Evolutionary conservation across 2,888 invertebrate species (phyloP), one percentile per base, ranked within the genome.

Genomic region (Ramazzottius varieornatus): DNA sequence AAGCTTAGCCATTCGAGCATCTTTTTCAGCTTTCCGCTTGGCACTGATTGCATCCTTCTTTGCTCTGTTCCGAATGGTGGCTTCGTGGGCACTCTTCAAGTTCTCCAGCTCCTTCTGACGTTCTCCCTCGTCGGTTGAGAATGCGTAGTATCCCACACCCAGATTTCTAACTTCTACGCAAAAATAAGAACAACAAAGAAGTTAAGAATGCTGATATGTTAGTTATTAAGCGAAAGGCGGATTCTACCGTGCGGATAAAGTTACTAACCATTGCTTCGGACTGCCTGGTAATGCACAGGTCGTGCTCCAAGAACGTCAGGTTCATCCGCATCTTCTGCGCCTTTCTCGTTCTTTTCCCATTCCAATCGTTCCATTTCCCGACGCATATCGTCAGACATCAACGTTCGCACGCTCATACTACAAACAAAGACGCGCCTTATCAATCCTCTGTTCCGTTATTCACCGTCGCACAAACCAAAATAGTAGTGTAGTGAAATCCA

Each of bases 141-240:
- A 92, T 32, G 84, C 82, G 76, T 85, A 93, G 77, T 88, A 94
- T 2, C 88, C 88, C 29, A 89, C 89, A 72, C 93, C 94, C 73
- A 93, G 92, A 16, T 84, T 82, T 68, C 93, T 81, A 0, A 91
- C 88, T 83, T 94, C 93, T 77, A 69, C 13, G n/a, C n/a, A n/a
- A n/a, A n/a, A n/a, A n/a, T n/a, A n/a, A n/a, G n/a, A n/a, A n/a
- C n/a, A n/a, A n/a, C n/a, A n/a, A n/a, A n/a, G 46, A 66, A 66
- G 65, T 64, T 13, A 64, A 33, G 63, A n/a, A 33, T 8, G 34
- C 46, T 29, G 24, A 32, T 65, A 65, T 32, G 64, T 54, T 1
- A 46, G 29, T 66, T 34, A 24, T 33, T 16, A 40, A 32, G n/a
- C n/a, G n/a, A n/a, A n/a, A n/a, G n/a, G n/a, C n/a, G n/a, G n/a